Percentiles rank a stretch among this genome's conserved stretches.
Conservation (phyloP, 1,140 invertebrate species). For the Hydropsyche tenuis region DNA sequence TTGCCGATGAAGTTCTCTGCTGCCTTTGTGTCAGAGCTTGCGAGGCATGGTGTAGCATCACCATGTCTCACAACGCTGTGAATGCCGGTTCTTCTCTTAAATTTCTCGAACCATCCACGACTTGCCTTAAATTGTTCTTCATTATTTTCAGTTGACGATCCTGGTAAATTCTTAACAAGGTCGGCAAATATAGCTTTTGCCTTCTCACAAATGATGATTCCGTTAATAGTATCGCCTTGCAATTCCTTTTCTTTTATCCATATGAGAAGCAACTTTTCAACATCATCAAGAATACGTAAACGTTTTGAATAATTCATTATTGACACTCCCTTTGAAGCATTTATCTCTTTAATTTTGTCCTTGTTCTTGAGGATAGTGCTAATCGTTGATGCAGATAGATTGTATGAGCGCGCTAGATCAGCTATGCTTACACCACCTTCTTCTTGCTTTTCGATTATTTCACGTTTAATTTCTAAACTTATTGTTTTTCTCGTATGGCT, state of each 20-base stretch:
- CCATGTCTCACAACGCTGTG: conserved; percentile 48
- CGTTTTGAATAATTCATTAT: conserved; percentile 39
- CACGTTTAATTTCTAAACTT: too few relatives aligned
- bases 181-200: conserved; percentile 40
- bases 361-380: conserved; percentile 37
- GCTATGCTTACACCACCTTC: conserved; percentile 48
- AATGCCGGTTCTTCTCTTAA: conserved; percentile 40
- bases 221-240: conserved; percentile 39
- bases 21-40: too few relatives aligned
- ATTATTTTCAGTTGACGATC: conserved; percentile 1
- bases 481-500: too few relatives aligned
- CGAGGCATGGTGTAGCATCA: too few relatives aligned
- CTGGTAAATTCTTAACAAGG: conserved; percentile 39
- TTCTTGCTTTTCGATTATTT: conserved; percentile 49
- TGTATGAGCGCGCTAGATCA: conserved; percentile 47
- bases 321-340: conserved; percentile 44
- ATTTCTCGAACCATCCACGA: conserved; percentile 46
- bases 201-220: conserved; percentile 48
- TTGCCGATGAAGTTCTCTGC: too few relatives aligned
- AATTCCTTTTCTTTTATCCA: conserved; percentile 47
- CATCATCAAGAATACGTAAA: conserved; percentile 39
- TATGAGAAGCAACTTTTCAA: conserved; percentile 47
- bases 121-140: conserved; percentile 40
- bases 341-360: conserved; percentile 42
- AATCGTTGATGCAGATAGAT: conserved; percentile 39